These are phyloP conservation scores for Coleophora deauratella DNA, from an alignment of 2,888 invertebrate species.

Conservation along the genomic window DNA sequence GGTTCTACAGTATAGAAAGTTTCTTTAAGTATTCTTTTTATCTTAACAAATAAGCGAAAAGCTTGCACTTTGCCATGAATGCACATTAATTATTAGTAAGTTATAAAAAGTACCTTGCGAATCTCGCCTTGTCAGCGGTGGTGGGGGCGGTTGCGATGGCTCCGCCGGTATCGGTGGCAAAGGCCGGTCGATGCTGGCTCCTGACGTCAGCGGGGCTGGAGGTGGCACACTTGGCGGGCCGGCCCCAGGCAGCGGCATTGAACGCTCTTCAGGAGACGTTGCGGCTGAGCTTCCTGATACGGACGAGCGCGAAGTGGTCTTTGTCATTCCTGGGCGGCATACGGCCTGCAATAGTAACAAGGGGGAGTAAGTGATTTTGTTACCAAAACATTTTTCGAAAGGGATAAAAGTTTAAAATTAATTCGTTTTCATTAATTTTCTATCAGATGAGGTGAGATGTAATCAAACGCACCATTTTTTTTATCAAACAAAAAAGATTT, in stretches of 20 bases:
- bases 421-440: too few species aligned
- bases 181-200: conserved; percentile 68
- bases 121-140: conserved; percentile 75
- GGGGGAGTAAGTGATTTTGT: background rate
- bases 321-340: conserved; percentile 60
- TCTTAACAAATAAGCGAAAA: too few species aligned
- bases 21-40: too few species aligned
- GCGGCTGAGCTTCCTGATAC: conserved; percentile 67
- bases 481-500: too few species aligned
- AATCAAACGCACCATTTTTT: too few species aligned
- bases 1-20: too few species aligned
- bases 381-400: too few species aligned
- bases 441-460: too few species aligned
- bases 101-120: conserved; percentile 75
- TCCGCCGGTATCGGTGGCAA: conserved; percentile 77
- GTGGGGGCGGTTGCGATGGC: conserved; percentile 63
- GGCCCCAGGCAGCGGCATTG: conserved; percentile 27
- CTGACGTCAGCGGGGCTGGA: conserved; percentile 49
- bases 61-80: too few species aligned
- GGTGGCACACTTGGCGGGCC: conserved; percentile 59
- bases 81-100: too few species aligned
- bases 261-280: conserved; percentile 59
- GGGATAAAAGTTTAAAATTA: too few species aligned
- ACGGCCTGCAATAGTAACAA: conserved; percentile 41
- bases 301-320: conserved; percentile 59